Evolutionary conservation across 2,113 vertebrate genomes (phyloP).

Genomic region (human): GRCh38 chr4:149910001-149910500

Average conservation of each 20-base stretch:
- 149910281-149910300: background rate
- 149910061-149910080: background rate
- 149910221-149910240: background rate
- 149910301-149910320: conserved; percentile 1
- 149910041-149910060: background rate
- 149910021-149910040: background rate
- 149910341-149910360: background rate
- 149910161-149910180: background rate
- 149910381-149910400: background rate
- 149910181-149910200: background rate
- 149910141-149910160: background rate
- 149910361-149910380: background rate
- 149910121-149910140: background rate
- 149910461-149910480: background rate
- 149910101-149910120: background rate
- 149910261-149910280: background rate
- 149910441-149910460: background rate
- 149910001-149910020: background rate
- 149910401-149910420: background rate
- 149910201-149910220: background rate
- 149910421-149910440: background rate
- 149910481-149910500: conserved; percentile 25
- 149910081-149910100: background rate
- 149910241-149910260: background rate
- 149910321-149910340: background rate